Conservation (phyloP, 2,888 invertebrate genomes). For the Cosmopolites sordidus region DNA sequence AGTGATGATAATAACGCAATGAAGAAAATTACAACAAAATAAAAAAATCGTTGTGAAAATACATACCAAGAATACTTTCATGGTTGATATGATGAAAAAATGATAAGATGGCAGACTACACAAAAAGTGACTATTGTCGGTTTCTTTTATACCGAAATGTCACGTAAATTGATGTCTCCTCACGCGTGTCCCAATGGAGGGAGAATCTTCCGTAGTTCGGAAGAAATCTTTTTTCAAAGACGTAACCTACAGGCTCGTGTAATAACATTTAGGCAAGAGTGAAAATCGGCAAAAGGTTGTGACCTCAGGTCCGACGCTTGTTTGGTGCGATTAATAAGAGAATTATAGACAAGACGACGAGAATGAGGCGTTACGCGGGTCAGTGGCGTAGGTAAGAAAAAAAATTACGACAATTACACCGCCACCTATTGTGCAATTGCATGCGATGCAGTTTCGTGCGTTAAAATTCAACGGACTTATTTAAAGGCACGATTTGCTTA, state of each 20-base stretch:
- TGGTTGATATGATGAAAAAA: not conserved
- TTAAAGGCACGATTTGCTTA: no score
- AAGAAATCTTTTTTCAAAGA: not conserved
- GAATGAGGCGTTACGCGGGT: not conserved
- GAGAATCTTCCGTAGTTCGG: not conserved
- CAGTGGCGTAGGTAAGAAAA: not conserved
- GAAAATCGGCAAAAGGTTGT: conserved; percentile 26
- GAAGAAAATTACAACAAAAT: no score
- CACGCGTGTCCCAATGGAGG: not conserved
- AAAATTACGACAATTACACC: no score
- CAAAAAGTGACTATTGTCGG: not conserved
- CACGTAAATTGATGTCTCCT: not conserved
- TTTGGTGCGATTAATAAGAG: not conserved
- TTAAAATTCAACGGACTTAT: no score
- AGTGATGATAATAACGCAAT: no score
- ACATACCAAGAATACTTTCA: conserved; percentile 20
- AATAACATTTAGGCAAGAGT: conserved; percentile 25
- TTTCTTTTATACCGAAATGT: not conserved
- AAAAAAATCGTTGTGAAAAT: not conserved
- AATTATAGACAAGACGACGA: not conserved
- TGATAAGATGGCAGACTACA: not conserved
- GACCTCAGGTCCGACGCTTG: conserved; percentile 11
- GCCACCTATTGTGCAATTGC: no score
- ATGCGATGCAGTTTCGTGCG: no score
- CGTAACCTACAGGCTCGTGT: conserved; percentile 2